Conservation (phyloP, 2,113 vertebrate species). For the Dasyprocta punctata region DNA sequence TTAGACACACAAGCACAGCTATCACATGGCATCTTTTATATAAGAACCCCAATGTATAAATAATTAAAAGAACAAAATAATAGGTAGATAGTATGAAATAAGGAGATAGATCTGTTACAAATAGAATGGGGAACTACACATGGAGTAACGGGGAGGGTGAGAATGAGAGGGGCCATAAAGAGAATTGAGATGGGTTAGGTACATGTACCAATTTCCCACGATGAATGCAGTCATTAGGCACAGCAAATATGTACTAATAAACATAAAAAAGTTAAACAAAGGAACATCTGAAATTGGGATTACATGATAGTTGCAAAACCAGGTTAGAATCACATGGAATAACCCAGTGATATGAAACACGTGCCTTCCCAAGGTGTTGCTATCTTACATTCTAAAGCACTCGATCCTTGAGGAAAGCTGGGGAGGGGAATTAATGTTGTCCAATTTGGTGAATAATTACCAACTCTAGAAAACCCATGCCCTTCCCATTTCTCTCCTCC, state of each 20-base stretch:
- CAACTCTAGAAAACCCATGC: not conserved
- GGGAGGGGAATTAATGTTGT: not conserved
- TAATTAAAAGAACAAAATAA: not conserved
- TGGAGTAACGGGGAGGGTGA: not conserved
- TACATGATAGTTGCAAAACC: not conserved
- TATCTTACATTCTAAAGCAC: slow-evolving; percentile 23
- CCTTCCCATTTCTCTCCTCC: not conserved
- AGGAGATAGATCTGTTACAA: not conserved
- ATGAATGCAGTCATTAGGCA: not conserved
- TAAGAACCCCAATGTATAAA: not conserved
- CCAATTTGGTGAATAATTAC: slow-evolving; percentile 17
- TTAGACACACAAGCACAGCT: not conserved
- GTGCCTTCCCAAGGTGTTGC: not conserved
- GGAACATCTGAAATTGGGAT: not conserved
- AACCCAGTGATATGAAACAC: not conserved
- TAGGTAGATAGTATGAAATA: not conserved
- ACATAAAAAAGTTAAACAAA: not conserved
- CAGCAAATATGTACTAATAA: not conserved
- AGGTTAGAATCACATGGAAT: not conserved
- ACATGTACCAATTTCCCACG: not conserved
- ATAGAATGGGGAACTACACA: not conserved
- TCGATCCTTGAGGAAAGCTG: not conserved
- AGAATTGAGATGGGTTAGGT: not conserved
- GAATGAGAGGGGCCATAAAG: not conserved
- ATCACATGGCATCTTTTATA: not conserved